Base-by-base conservation (phyloP, 1,140 invertebrate genomes). In the Mercenaria mercenaria region DNA sequence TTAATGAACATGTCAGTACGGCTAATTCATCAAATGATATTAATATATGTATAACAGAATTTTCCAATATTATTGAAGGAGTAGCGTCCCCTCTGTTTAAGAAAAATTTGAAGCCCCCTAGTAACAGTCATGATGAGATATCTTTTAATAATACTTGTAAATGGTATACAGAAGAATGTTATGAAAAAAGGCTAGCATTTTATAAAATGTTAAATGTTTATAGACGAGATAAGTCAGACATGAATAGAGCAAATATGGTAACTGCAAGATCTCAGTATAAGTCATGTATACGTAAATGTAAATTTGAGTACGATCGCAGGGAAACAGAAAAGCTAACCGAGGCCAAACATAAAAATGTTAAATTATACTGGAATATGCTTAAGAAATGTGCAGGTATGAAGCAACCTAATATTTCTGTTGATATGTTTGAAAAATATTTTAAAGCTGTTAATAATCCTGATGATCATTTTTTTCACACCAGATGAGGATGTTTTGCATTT, bases 401-500 rank as follows among this genome's bases (percentile, higher is more conserved):
- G 26, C 11, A 8, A 23, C 15, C 6, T 41, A 43, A 74, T 74
- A 47, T 74, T 6, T n/a, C 10, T 1, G 11, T 74, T 1, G 18
- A 23, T 43, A n/a, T 13, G 11, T 74, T 74, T 43, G 23, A 39
- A 18, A 23, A 43, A 15, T 67, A 80, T 80, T 88, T 81, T 37
- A 61, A 59, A 18, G 4, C 41, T 72, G 47, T 67, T n/a, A 72
- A 52, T 50, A 84, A 67, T 29, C 13, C 59, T 0, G 64, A 84
- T 2, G n/a, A 50, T 50, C 61, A 23, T 32, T 10, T 84, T 69
- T 72, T 84, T 84, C 56, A 47, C 3, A 47, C 43, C 82, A 47
- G 82, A 74, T 43, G 56, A 83, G 23, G 82, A 69, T 52, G 18
- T 84, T 20, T 10, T 84, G 41, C 32, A 72, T 50, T 85, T 74